Conservation (phyloP, 2,113 vertebrate genomes). For the Alosa alosa region DNA sequence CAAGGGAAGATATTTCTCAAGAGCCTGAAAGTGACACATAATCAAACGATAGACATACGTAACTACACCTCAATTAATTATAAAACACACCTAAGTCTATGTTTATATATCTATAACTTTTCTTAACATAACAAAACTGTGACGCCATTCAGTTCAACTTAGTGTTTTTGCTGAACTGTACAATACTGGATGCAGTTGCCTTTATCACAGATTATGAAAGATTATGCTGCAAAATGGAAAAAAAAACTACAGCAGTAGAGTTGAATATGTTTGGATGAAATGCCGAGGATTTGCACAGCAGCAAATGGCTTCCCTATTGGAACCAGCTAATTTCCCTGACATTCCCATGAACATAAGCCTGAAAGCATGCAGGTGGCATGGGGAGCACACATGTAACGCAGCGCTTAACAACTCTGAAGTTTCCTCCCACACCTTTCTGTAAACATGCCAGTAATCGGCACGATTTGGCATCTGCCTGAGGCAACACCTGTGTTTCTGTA, state of each 20-base stretch:
- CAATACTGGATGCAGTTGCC: background rate
- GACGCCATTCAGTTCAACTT: background rate
- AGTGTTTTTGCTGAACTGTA: background rate
- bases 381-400: background rate
- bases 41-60: background rate
- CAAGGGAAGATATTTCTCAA: background rate
- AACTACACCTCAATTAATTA: background rate
- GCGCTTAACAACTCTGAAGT: background rate
- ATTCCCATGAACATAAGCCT: background rate
- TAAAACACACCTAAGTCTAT: background rate
- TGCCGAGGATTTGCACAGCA: background rate
- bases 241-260: background rate
- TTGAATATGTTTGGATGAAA: background rate
- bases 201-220: background rate
- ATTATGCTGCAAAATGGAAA: background rate
- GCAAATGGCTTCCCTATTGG: background rate
- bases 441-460: background rate
- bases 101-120: background rate
- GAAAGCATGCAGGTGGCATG: background rate
- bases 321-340: background rate
- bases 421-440: background rate
- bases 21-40: background rate
- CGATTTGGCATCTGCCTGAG: background rate
- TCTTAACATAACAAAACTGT: background rate
- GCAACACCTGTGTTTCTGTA: slow-evolving; percentile 4